Conservation (phyloP, 2,797 vertebrate species). For the Tenualosa thibaudeaui region DNA sequence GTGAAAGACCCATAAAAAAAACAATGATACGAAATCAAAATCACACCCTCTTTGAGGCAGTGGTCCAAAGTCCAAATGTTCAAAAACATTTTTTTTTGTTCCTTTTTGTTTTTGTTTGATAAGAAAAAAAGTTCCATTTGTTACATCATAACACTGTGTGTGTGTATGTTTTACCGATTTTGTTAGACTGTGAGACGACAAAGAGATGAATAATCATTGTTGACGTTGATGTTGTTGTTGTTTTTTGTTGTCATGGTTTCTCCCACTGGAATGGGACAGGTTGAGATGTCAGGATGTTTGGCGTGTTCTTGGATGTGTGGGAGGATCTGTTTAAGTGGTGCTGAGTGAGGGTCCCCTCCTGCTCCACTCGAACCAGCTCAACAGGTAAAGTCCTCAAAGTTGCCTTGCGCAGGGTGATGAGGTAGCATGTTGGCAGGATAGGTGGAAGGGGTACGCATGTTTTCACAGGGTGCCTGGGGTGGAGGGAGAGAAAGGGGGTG, state of each 20-base stretch:
- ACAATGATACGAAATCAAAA: slow-evolving; percentile 21
- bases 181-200: slow-evolving; percentile 48
- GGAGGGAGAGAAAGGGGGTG: background rate
- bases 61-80: slow-evolving; percentile 66
- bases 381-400: slow-evolving; percentile 99
- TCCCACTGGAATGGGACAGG: background rate
- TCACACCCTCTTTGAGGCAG: slow-evolving; percentile 66
- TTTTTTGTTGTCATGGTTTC: background rate
- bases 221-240: background rate
- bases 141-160: slow-evolving; percentile 16
- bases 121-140: slow-evolving; percentile 20
- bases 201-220: background rate
- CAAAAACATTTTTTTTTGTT: slow-evolving; percentile 37
- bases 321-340: background rate
- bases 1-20: background rate
- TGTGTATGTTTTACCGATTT: background rate
- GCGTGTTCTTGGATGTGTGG: background rate
- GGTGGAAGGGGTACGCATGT: slow-evolving; percentile 88
- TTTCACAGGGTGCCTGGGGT: slow-evolving; percentile 90
- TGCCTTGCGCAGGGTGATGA: slow-evolving; percentile 95
- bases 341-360: background rate
- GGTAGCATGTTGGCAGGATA: slow-evolving; percentile 99
- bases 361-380: slow-evolving; percentile 64
- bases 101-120: slow-evolving; percentile 25
- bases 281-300: slow-evolving; percentile 60